Evolutionary conservation across 2,888 invertebrate species (phyloP).

Genomic region (Noctua comes): DNA sequence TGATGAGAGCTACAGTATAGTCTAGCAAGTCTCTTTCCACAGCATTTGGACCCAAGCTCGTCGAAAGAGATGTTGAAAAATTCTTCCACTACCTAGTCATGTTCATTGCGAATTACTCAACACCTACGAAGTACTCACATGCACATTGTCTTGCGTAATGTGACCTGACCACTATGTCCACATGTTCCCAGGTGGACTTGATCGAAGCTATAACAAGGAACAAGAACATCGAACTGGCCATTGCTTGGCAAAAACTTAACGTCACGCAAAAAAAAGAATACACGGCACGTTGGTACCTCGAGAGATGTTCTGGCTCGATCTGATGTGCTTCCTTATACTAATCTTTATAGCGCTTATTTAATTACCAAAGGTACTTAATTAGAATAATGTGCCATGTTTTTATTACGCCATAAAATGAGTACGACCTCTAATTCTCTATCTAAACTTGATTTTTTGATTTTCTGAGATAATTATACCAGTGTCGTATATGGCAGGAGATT

Average conservation of each 20-base stretch:
- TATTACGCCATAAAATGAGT: conserved; percentile 18
- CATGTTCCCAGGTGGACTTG: not conserved
- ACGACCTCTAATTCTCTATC: not conserved
- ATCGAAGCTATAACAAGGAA: not conserved
- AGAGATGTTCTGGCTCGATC: not conserved
- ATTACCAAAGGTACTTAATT: conserved; percentile 23
- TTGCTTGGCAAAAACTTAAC: not conserved
- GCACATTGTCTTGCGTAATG: not conserved
- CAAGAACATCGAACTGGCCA: not conserved
- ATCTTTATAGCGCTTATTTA: conserved; percentile 21
- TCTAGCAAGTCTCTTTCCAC: not conserved
- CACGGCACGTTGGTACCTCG: not conserved
- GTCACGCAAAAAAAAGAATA: not conserved
- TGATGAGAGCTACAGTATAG: not conserved
- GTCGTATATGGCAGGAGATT: not conserved
- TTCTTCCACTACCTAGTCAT: not conserved
- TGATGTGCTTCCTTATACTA: conserved; percentile 6
- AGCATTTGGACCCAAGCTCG: not conserved
- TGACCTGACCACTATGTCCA: not conserved
- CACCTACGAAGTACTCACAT: not conserved
- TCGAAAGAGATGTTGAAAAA: not conserved
- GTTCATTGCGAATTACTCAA: not conserved
- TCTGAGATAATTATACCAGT: not conserved
- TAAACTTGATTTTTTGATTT: not conserved
- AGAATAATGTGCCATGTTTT: conserved; percentile 13